phyloP scores from a whole-genome alignment of 2,888 invertebrate genomes.

The Macrosoma leucophasiata region DNA sequence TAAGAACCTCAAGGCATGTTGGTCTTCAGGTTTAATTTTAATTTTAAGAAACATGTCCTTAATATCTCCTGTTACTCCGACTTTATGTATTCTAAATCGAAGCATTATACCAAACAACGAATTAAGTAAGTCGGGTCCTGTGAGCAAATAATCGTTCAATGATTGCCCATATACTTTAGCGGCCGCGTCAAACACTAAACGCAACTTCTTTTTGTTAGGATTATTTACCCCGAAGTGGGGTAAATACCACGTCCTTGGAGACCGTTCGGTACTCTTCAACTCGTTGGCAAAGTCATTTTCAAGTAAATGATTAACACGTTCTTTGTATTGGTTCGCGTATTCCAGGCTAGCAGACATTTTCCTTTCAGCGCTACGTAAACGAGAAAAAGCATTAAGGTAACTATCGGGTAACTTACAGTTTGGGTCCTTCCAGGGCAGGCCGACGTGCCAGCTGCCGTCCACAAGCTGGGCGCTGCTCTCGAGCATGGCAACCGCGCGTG shows the following conservation, averaged over 20 bases:
- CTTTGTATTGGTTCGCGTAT: conserved; percentile 15
- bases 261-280: neutral
- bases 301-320: conserved; percentile 22
- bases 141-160: no score
- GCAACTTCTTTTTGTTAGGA: conserved; percentile 25
- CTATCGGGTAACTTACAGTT: conserved; percentile 18
- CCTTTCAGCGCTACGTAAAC: conserved; percentile 20
- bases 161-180: no score
- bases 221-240: conserved; percentile 29
- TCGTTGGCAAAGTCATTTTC: conserved; percentile 21
- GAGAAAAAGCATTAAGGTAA: conserved; percentile 13
- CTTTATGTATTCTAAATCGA: no score
- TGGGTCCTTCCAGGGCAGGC: conserved; percentile 22
- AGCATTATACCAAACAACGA: no score
- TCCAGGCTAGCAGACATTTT: conserved; percentile 17
- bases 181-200: no score
- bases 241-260: conserved; percentile 23
- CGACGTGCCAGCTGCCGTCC: conserved; percentile 21
- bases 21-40: conserved; percentile 24
- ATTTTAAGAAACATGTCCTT: conserved; percentile 33
- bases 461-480: conserved; percentile 14
- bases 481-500: conserved; percentile 11
- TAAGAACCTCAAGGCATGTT: no score
- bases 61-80: no score
- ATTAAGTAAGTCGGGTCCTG: no score